Evolutionary conservation across 2,797 vertebrate species (phyloP).

Genomic region (Ficedula albicollis): DNA sequence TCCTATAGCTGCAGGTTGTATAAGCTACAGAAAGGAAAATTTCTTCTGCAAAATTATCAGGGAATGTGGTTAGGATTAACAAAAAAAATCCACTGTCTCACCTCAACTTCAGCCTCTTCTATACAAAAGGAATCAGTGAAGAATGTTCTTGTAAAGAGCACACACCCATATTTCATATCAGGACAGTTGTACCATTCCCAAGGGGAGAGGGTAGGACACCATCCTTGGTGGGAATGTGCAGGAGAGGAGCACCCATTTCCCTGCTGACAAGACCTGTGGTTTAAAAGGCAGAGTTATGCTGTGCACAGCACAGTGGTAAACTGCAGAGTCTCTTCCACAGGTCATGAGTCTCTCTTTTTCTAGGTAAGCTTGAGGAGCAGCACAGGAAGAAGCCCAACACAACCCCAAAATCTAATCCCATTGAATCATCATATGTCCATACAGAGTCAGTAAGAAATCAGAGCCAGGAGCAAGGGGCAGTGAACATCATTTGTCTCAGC

Average conservation of each 20-base stretch:
- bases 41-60: neutral
- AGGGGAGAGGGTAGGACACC: neutral
- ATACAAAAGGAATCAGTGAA: neutral
- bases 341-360: accelerated
- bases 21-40: neutral
- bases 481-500: neutral
- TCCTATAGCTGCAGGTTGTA: neutral
- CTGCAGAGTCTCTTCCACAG: neutral
- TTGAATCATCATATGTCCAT: neutral
- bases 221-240: accelerated
- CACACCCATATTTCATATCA: accelerated
- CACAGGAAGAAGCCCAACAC: neutral
- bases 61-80: neutral
- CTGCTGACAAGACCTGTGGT: neutral
- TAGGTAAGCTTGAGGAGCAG: neutral
- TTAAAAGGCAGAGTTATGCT: neutral
- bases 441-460: neutral
- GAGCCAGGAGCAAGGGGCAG: neutral
- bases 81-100: neutral
- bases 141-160: neutral
- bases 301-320: neutral
- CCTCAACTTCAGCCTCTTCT: neutral
- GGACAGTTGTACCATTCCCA: neutral
- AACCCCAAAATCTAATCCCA: neutral
- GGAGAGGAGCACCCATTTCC: neutral